Percentiles rank a stretch among this genome's conserved stretches.
These are phyloP conservation scores for Panzeria rudis DNA, from an alignment of 2,888 invertebrate species.

Conservation along the genomic window DNA sequence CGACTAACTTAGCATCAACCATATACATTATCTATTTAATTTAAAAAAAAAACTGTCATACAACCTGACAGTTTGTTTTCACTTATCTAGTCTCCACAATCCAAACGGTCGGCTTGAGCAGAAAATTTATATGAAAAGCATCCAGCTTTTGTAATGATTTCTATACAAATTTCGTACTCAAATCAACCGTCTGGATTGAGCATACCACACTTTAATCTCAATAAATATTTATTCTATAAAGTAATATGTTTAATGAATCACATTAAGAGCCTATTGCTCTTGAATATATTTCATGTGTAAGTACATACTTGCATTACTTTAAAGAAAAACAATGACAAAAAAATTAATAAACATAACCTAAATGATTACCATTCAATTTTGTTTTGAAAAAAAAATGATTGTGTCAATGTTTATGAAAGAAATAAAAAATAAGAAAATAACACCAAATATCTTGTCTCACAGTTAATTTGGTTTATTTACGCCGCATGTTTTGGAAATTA, in stretches of 20 bases:
- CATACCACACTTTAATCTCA: too few relatives aligned
- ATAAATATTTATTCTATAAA: background rate
- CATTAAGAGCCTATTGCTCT: background rate
- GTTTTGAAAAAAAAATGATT: background rate
- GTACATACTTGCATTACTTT: background rate
- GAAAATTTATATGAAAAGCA: too few relatives aligned
- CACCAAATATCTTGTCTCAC: conserved; percentile 50
- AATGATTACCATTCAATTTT: conserved; percentile 17
- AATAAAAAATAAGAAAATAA: conserved; percentile 20
- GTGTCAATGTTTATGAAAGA: background rate
- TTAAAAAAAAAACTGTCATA: too few relatives aligned
- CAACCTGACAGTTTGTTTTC: too few relatives aligned
- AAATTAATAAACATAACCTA: background rate
- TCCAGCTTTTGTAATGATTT: too few relatives aligned
- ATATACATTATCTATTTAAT: too few relatives aligned
- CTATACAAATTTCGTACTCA: too few relatives aligned
- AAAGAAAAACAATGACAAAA: background rate
- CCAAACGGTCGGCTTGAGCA: too few relatives aligned
- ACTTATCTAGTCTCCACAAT: too few relatives aligned
- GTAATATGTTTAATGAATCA: background rate
- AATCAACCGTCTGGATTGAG: too few relatives aligned
- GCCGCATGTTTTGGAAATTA: conserved; percentile 78
- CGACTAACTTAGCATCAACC: too few relatives aligned
- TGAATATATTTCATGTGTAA: background rate
- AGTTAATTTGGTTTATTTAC: conserved; percentile 65